These are phyloP conservation scores for Halyomorpha halys DNA, from an alignment of 1,140 invertebrate genomes.

Conservation along the genomic window DNA sequence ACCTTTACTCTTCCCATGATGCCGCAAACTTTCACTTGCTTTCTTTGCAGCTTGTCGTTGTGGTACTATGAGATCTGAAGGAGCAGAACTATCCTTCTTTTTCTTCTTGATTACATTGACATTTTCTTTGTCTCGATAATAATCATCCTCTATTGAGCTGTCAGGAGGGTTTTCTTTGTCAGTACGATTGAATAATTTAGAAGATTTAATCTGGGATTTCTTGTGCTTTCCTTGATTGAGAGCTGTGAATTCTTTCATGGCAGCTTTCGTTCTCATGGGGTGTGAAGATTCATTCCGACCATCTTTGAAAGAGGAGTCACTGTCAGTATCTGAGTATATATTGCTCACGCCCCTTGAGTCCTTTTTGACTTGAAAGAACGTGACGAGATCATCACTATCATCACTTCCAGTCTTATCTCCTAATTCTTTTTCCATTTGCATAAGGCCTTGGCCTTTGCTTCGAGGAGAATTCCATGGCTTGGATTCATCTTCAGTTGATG, in stretches of 20 bases:
- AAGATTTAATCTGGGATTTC: constrained; percentile 27
- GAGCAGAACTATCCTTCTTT: constrained; percentile 46
- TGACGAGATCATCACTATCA: constrained; percentile 64
- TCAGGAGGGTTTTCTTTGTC: constrained; percentile 39
- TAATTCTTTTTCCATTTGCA: constrained; percentile 59
- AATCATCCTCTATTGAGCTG: constrained; percentile 35
- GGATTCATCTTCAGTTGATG: constrained; percentile 33
- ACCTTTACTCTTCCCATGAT: constrained; percentile 32
- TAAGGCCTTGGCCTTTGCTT: constrained; percentile 43
- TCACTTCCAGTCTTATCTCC: constrained; percentile 31
- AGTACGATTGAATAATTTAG: constrained; percentile 29
- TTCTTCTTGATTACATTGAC: constrained; percentile 39
- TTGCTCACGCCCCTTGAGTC: constrained; percentile 39
- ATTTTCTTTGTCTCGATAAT: constrained; percentile 43
- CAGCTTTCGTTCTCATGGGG: constrained; percentile 62
- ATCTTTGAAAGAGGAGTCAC: constrained; percentile 39
- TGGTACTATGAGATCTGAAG: constrained; percentile 76
- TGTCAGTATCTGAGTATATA: constrained; percentile 65
- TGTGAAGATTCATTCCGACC: constrained; percentile 35
- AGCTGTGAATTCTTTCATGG: constrained; percentile 64
- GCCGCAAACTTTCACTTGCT: constrained; percentile 71
- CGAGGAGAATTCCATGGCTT: constrained; percentile 35
- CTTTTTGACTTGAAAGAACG: constrained; percentile 33
- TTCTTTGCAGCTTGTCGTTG: constrained; percentile 84
- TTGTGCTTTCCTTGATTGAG: constrained; percentile 32